These are phyloP conservation scores for Heterocephalus glaber DNA, from an alignment of 2,113 vertebrate species.

Conservation along the genomic window DNA sequence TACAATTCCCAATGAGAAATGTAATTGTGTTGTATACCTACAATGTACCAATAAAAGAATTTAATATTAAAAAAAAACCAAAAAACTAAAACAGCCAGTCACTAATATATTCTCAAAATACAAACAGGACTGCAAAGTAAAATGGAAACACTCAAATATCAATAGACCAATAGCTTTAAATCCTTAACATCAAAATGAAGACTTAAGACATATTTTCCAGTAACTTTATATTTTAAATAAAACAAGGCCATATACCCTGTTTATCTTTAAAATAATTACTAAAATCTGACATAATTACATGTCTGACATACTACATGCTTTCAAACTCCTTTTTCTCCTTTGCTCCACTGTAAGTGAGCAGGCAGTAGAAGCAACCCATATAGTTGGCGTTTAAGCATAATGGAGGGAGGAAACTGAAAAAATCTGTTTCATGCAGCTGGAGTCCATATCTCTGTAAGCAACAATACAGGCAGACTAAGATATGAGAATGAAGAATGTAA, in stretches of 20 bases:
- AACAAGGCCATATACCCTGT: neutral
- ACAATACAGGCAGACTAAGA: neutral
- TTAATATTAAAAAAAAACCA: too few species aligned
- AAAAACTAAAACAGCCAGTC: neutral
- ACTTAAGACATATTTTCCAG: neutral
- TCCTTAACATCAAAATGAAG: neutral
- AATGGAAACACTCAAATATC: constrained; percentile 1
- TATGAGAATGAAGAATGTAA: neutral
- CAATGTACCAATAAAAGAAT: too few species aligned
- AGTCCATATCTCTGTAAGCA: neutral
- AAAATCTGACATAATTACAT: neutral
- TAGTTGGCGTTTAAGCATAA: neutral
- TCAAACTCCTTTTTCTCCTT: constrained; percentile 17
- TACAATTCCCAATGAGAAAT: too few species aligned
- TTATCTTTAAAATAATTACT: neutral
- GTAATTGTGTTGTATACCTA: too few species aligned
- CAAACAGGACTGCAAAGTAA: neutral
- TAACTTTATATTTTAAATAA: neutral
- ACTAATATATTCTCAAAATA: neutral
- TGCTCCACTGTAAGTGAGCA: too few species aligned
- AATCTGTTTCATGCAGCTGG: neutral
- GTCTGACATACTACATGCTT: neutral
- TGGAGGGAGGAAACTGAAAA: neutral
- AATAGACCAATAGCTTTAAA: constrained; percentile 9
- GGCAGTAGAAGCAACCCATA: neutral